phyloP scores from a whole-genome alignment of 1,140 invertebrate genomes.

The Drosophila tani region DNA sequence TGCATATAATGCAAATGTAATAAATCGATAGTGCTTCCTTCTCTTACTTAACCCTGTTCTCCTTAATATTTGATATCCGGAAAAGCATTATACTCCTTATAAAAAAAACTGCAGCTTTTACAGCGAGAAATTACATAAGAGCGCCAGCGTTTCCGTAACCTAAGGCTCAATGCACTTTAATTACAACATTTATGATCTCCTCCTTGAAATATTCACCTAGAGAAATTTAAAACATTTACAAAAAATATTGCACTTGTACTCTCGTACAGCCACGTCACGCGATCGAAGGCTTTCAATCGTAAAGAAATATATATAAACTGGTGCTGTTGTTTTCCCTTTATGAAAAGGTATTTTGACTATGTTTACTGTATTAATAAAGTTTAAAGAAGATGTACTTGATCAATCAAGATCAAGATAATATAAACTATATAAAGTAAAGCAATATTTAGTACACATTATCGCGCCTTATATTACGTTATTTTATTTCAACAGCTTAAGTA shows the following conservation, averaged over 20 bases:
- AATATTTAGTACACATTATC: background rate
- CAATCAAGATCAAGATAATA: too few species aligned
- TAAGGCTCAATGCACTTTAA: slow-evolving; percentile 43
- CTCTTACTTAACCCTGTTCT: slow-evolving; percentile 31
- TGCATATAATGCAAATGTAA: background rate
- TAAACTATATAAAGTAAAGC: too few species aligned
- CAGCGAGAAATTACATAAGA: slow-evolving; percentile 30
- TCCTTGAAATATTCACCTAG: slow-evolving; percentile 40
- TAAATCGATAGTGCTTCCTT: background rate
- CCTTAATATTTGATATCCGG: slow-evolving; percentile 7
- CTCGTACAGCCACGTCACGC: slow-evolving; percentile 23
- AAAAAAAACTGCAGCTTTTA: background rate
- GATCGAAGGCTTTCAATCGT: slow-evolving; percentile 45
- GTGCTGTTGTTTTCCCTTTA: background rate
- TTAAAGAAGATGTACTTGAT: background rate
- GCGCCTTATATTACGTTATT: background rate
- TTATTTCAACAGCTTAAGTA: background rate
- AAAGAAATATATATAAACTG: slow-evolving; percentile 17
- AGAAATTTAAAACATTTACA: slow-evolving; percentile 46
- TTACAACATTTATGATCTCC: slow-evolving; percentile 17
- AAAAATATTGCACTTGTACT: slow-evolving; percentile 29
- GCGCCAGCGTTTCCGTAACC: slow-evolving; percentile 23
- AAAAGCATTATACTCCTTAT: background rate
- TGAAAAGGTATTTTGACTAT: background rate
- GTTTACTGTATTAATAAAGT: background rate